Evolutionary conservation across 1,140 invertebrate species (phyloP).

Genomic region (Berghia stephanieae): DNA sequence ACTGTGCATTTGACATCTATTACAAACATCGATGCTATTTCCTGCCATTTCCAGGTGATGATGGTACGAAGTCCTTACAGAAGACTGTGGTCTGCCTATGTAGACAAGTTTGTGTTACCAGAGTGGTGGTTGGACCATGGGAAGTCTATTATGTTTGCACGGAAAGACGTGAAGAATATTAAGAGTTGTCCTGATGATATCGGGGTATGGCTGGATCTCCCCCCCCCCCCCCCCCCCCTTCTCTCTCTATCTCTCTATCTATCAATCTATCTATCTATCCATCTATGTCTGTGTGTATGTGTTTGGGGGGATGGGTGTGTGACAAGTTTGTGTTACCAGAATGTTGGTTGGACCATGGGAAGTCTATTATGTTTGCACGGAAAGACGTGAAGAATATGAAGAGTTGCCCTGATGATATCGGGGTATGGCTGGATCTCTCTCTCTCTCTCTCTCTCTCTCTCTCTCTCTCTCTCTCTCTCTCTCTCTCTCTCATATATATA

Average conservation of each 20-base stretch:
- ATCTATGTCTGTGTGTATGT: too few relatives aligned
- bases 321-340: too few relatives aligned
- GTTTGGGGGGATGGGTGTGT: too few relatives aligned
- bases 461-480: not conserved
- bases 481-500: not conserved
- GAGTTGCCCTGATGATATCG: constrained; percentile 32
- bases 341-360: too few relatives aligned
- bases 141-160: constrained; percentile 18
- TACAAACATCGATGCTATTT: too few relatives aligned
- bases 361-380: constrained; percentile 1
- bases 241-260: too few relatives aligned
- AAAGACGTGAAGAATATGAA: not conserved
- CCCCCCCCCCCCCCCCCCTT: too few relatives aligned
- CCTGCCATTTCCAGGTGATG: constrained; percentile 19
- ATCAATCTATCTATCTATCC: too few relatives aligned
- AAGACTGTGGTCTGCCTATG: constrained; percentile 37
- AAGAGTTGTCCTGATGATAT: not conserved
- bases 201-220: too few relatives aligned
- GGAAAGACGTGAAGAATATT: not conserved
- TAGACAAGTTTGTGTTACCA: constrained; percentile 38
- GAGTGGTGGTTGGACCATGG: constrained; percentile 36
- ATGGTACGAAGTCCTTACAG: constrained; percentile 30
- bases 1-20: too few relatives aligned
- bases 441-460: not conserved
- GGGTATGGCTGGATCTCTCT: not conserved